Evolutionary conservation across 2,113 vertebrate species (phyloP).

Genomic region (Erpornis zantholeuca): DNA sequence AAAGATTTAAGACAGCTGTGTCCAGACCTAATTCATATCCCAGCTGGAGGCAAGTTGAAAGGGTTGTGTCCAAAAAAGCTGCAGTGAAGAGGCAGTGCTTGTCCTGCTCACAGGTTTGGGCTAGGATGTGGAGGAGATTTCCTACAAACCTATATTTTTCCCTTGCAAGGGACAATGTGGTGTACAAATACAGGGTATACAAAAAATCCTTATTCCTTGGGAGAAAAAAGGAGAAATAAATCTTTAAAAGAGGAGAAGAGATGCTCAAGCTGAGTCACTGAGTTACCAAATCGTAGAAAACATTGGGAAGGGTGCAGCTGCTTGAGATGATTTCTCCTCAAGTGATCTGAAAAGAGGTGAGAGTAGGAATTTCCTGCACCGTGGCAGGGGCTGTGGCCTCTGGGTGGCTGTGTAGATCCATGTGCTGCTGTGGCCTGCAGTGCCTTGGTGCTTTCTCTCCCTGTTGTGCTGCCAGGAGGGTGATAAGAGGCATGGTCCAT

Average conservation of each 20-base stretch:
- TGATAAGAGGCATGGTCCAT: accelerated
- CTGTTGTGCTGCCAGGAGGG: neutral
- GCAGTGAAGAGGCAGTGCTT: neutral
- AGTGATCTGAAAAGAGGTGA: neutral
- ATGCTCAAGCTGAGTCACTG: neutral
- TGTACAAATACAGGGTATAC: neutral
- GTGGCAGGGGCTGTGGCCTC: accelerated
- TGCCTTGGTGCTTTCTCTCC: accelerated
- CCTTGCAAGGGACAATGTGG: accelerated
- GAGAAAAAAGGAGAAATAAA: neutral
- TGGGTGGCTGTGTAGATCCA: accelerated
- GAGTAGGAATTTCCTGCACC: neutral
- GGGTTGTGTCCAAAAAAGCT: accelerated
- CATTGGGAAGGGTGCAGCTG: neutral
- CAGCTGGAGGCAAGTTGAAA: neutral
- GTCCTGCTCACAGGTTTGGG: accelerated
- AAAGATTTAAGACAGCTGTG: neutral
- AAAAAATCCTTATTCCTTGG: neutral
- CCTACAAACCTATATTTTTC: neutral
- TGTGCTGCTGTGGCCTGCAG: accelerated
- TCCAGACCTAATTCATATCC: neutral
- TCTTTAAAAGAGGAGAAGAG: neutral
- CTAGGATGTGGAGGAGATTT: neutral
- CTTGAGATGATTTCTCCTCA: neutral
- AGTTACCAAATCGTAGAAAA: neutral